A percentile compares a stretch with the other conserved stretches of the same genome.
Conservation (phyloP, 2,797 vertebrate genomes). For the Arremon brunneinucha region DNA sequence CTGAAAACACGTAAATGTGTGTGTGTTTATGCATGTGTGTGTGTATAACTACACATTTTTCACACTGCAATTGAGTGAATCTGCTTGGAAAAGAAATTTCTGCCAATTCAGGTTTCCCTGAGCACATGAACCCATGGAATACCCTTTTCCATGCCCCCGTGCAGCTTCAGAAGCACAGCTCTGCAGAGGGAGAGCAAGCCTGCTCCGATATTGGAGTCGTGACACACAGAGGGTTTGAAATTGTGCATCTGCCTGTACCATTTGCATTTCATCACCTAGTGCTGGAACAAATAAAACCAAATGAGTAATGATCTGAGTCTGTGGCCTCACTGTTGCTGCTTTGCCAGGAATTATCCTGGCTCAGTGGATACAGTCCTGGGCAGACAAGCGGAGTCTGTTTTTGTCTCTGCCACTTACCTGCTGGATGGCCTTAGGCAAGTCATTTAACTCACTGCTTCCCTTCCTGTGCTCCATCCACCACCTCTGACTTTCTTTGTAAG, state of each 20-base stretch:
- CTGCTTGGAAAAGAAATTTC: neutral
- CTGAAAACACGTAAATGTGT: neutral
- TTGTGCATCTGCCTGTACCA: conserved; percentile 12
- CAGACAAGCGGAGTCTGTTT: neutral
- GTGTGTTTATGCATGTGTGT: no score
- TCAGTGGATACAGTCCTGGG: neutral
- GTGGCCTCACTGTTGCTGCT: neutral
- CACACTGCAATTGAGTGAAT: neutral
- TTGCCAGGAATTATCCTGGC: conserved; percentile 42
- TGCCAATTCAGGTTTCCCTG: neutral
- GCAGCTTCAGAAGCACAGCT: neutral
- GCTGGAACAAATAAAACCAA: conserved; percentile 48
- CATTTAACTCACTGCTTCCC: neutral
- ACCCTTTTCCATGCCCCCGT: neutral
- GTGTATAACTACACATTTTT: neutral
- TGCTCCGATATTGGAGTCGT: neutral
- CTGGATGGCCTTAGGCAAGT: neutral
- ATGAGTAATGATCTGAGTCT: conserved; percentile 34
- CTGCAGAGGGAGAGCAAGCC: neutral
- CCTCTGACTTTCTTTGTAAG: neutral
- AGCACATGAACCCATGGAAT: neutral
- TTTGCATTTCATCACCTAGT: conserved; percentile 56
- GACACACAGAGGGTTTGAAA: conserved; percentile 15
- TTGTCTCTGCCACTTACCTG: conserved; percentile 27
- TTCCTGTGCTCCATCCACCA: neutral